Evolutionary conservation across 2,888 invertebrate species (phyloP), one percentile per base, ranked within the genome.

Genomic region (Macaria liturata): DNA sequence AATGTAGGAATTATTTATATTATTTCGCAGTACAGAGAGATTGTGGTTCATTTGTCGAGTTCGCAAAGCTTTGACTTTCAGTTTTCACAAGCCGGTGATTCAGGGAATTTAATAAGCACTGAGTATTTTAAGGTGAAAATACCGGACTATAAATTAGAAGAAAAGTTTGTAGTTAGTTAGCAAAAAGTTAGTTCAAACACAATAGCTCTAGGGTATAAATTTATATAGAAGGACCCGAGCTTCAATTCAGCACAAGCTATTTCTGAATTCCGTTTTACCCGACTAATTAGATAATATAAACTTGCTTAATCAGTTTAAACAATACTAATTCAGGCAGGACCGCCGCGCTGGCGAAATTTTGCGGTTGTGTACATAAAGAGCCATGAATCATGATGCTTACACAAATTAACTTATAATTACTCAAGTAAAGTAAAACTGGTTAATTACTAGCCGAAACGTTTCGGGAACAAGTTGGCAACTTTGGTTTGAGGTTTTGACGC

Each of bases 331-430:
- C 71, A 57, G 59, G 59, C 51, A 64, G 61, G 70, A 65, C 64
- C 59, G 64, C 46, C 9, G 40, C 52, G 59, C 59, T 59, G 58
- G 68, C 54, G 44, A 55, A 70, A 73, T 69, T 68, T 68, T 61
- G 70, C 68, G 72, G 72, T 62, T 71, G 59, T 61, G 64, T 56
- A 64, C 62, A 66, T 63, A 65, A 65, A 62, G 57, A 66, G 62
- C 46, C 65, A 72, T 74, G 70, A 77, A 75, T 76, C 64, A 74
- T 71, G 72, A 61, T 59, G 61, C 76, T 74, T 71, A 68, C 59
- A 65, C 58, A 74, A 74, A 80, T 81, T 72, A 76, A 79, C 72
- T 76, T 75, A 70, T 77, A 77, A 81, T 81, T 74, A 74, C 69
- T 75, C 64, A 70, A 73, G 74, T 70, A 70, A 20, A 72, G 74